Percentiles rank a stretch among this genome's conserved stretches.
These are phyloP conservation scores for Ptilonorhynchus violaceus DNA, from an alignment of 2,113 vertebrate genomes.

Conservation along the genomic window DNA sequence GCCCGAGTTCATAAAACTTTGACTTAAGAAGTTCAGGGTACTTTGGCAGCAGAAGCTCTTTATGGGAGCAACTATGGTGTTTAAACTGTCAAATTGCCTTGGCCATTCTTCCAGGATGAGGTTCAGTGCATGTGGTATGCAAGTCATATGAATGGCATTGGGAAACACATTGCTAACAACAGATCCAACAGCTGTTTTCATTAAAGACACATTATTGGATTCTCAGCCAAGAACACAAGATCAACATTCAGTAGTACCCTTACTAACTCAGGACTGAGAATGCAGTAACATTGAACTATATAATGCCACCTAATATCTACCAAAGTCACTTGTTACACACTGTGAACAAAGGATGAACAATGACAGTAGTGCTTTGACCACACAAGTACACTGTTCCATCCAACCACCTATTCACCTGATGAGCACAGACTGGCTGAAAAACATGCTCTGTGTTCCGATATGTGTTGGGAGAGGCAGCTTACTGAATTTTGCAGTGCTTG, in stretches of 20 bases:
- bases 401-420: neutral
- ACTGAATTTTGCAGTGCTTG: neutral
- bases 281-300: neutral
- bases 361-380: neutral
- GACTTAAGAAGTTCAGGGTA: neutral
- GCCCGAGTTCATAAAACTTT: neutral
- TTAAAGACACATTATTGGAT: slow-evolving; percentile 20
- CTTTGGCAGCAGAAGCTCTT: neutral
- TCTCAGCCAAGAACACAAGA: neutral
- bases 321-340: neutral
- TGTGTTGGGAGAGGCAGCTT: neutral
- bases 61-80: neutral
- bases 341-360: neutral
- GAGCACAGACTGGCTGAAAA: neutral
- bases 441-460: neutral
- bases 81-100: neutral
- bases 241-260: neutral
- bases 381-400: neutral
- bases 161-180: slow-evolving; percentile 2
- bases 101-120: slow-evolving; percentile 2
- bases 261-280: neutral
- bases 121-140: neutral
- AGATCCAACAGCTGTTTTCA: slow-evolving; percentile 54
- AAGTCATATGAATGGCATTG: slow-evolving; percentile 24
- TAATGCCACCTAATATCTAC: neutral